Percentiles rank a stretch among this genome's conserved stretches.
Evolutionary conservation across 2,888 invertebrate genomes (phyloP).

Genomic region (Mantis religiosa): DNA sequence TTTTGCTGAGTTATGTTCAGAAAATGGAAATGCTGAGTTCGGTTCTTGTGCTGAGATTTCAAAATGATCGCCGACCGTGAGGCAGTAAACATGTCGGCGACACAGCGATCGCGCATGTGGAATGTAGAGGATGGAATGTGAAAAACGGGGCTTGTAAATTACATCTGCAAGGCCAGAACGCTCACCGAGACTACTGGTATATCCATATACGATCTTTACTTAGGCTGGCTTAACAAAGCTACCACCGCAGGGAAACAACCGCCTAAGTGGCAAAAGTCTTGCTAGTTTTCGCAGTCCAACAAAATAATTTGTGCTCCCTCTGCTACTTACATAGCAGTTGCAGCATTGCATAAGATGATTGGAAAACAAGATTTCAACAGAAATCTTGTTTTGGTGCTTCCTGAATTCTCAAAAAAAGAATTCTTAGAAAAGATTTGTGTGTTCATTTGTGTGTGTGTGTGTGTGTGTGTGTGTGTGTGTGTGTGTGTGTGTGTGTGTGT

Average conservation of each 20-base stretch:
- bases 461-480: too few species aligned
- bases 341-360: too few species aligned
- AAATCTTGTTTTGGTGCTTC: too few species aligned
- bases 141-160: neutral
- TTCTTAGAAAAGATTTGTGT: too few species aligned
- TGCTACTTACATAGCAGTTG: too few species aligned
- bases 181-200: neutral
- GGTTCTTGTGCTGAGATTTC: neutral
- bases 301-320: too few species aligned
- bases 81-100: neutral
- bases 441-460: too few species aligned
- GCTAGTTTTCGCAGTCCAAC: too few species aligned
- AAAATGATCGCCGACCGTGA: neutral
- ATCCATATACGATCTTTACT: neutral
- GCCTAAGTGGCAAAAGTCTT: neutral
- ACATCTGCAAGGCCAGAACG: neutral
- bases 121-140: neutral
- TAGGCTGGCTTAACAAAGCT: neutral
- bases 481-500: too few species aligned
- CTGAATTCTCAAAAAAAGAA: too few species aligned
- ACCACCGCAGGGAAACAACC: neutral
- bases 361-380: too few species aligned
- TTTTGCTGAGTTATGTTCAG: neutral
- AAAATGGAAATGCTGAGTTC: conserved; percentile 5
- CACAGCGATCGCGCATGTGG: neutral